A percentile compares a stretch with the other conserved stretches of the same genome.
These are phyloP conservation scores for Loris lydekkerianus DNA, from an alignment of 2,797 vertebrate species.

Conservation along the genomic window DNA sequence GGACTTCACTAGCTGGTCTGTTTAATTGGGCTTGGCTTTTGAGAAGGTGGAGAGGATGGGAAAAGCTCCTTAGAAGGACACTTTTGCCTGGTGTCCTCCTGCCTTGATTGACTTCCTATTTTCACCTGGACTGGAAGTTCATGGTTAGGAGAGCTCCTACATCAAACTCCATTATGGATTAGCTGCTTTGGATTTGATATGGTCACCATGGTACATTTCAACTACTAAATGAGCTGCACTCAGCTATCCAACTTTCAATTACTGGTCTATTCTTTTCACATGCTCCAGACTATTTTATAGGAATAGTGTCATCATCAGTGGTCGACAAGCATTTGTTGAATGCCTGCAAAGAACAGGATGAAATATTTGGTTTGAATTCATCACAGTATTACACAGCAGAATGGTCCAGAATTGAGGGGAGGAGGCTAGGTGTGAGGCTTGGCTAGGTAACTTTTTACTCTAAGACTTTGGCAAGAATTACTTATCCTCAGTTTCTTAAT, in stretches of 20 bases:
- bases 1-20: not conserved
- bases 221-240: not conserved
- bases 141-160: not conserved
- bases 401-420: not conserved
- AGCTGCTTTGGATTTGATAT: not conserved
- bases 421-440: not conserved
- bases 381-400: not conserved
- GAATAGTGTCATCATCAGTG: not conserved
- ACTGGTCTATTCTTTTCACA: not conserved
- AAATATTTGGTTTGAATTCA: not conserved
- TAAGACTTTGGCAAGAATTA: not conserved
- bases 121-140: not conserved
- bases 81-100: not conserved
- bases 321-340: not conserved
- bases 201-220: not conserved
- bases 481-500: slow-evolving; percentile 17
- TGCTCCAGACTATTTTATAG: not conserved
- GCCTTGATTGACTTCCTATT: not conserved
- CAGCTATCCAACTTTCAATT: not conserved
- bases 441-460: not conserved
- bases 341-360: not conserved
- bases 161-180: not conserved
- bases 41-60: not conserved
- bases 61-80: not conserved
- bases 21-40: not conserved